Conservation (phyloP, 2,888 invertebrate species). For the Pandemis heparana region DNA sequence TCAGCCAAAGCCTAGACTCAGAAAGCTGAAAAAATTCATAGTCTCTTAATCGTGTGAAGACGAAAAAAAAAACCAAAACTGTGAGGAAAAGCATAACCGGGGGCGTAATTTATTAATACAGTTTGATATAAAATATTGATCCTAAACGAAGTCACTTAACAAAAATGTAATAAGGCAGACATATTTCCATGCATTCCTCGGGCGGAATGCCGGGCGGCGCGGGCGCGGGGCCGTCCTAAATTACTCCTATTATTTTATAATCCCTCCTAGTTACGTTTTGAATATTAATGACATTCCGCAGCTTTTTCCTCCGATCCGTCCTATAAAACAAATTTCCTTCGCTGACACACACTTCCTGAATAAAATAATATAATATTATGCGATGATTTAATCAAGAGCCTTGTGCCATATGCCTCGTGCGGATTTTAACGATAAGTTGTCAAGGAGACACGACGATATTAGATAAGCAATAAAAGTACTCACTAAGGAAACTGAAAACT, state of each 20-base stretch:
- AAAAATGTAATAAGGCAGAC: constrained; percentile 82
- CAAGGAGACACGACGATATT: neutral
- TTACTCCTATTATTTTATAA: constrained; percentile 86
- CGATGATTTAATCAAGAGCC: constrained; percentile 49
- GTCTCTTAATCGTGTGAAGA: too few species aligned
- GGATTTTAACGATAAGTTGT: constrained; percentile 5
- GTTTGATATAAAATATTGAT: constrained; percentile 32
- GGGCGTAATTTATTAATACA: constrained; percentile 26
- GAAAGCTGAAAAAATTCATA: too few species aligned
- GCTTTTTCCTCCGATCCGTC: constrained; percentile 74
- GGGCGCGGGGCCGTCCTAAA: constrained; percentile 71
- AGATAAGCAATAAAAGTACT: neutral
- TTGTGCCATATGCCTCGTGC: neutral
- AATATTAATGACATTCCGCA: constrained; percentile 85
- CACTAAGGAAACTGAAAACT: neutral
- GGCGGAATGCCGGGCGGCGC: constrained; percentile 71
- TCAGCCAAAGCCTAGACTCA: too few species aligned
- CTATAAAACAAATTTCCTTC: constrained; percentile 71
- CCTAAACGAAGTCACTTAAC: constrained; percentile 56
- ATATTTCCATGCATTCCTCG: constrained; percentile 84
- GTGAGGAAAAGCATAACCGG: too few species aligned
- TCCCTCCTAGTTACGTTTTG: constrained; percentile 84
- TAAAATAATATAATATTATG: constrained; percentile 50
- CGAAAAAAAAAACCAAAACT: too few species aligned
- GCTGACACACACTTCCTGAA: constrained; percentile 65